Percentiles rank a stretch among this genome's conserved stretches.
Conservation (phyloP, 2,113 vertebrate species). For the Chiloscyllium plagiosum region DNA sequence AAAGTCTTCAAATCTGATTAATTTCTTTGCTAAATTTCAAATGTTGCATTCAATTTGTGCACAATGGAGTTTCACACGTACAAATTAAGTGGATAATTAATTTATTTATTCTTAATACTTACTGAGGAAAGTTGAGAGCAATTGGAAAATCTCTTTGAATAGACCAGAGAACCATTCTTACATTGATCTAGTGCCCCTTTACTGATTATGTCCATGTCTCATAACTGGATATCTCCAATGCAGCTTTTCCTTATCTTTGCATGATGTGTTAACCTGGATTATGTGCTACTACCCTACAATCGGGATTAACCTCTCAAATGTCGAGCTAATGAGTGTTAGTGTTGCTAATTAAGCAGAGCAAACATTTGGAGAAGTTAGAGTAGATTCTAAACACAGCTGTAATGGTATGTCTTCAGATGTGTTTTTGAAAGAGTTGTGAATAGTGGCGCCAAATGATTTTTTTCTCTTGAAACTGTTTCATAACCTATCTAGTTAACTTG, state of each 20-base stretch:
- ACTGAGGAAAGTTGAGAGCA: not conserved
- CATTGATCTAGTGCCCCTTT: not conserved
- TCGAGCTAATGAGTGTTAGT: not conserved
- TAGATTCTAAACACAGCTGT: not conserved
- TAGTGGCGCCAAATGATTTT: not conserved
- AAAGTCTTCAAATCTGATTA: not conserved
- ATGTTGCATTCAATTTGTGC: not conserved
- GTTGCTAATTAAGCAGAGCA: not conserved
- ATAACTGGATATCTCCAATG: too few species aligned
- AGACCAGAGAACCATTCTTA: not conserved
- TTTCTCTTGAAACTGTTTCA: too few species aligned
- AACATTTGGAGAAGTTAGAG: not conserved
- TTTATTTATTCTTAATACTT: not conserved
- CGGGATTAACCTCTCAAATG: too few species aligned
- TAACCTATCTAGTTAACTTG: too few species aligned
- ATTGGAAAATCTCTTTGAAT: not conserved
- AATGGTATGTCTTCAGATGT: not conserved
- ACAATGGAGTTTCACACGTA: not conserved
- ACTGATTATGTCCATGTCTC: too few species aligned
- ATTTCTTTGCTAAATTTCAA: not conserved
- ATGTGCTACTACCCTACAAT: not conserved
- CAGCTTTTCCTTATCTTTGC: not conserved
- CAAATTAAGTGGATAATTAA: not conserved
- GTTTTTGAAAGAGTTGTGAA: not conserved
- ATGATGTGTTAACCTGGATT: not conserved